Evolutionary conservation across 2,113 vertebrate species (phyloP).

Genomic region (Gambusia affinis): DNA sequence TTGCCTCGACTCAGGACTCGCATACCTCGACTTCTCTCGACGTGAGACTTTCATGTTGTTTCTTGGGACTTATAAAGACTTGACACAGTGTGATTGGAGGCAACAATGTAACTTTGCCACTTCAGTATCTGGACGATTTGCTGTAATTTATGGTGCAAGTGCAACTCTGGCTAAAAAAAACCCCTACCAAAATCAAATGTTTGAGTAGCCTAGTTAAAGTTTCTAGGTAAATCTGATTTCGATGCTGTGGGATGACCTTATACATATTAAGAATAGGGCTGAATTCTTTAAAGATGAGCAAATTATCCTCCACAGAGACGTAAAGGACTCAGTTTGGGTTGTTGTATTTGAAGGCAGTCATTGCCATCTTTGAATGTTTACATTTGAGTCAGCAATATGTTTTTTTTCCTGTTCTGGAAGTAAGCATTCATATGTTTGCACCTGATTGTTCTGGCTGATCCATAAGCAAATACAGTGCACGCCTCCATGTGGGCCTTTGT

Average conservation of each 20-base stretch:
- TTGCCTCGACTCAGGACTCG: too few relatives aligned
- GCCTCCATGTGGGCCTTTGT: conserved; percentile 5
- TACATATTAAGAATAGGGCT: neutral
- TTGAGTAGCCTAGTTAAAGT: too few relatives aligned
- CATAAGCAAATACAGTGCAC: conserved; percentile 18
- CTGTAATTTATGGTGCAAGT: too few relatives aligned
- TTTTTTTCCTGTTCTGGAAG: neutral
- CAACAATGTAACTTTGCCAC: too few relatives aligned
- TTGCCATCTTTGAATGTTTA: neutral
- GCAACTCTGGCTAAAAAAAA: too few relatives aligned
- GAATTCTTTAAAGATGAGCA: neutral
- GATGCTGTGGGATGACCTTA: too few relatives aligned
- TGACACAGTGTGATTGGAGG: too few relatives aligned
- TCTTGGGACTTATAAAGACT: too few relatives aligned
- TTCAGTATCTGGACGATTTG: too few relatives aligned
- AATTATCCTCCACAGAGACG: neutral
- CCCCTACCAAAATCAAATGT: too few relatives aligned
- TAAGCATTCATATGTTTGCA: conserved; percentile 11
- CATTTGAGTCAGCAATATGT: neutral
- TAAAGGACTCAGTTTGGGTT: neutral
- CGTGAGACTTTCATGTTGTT: too few relatives aligned
- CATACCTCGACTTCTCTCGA: too few relatives aligned
- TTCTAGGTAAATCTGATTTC: neutral
- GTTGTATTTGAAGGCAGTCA: neutral
- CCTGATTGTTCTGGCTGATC: neutral